A percentile compares a stretch with the other conserved stretches of the same genome.
These are phyloP conservation scores for Brachypteracias leptosomus DNA, from an alignment of 2,113 vertebrate genomes.

Conservation along the genomic window DNA sequence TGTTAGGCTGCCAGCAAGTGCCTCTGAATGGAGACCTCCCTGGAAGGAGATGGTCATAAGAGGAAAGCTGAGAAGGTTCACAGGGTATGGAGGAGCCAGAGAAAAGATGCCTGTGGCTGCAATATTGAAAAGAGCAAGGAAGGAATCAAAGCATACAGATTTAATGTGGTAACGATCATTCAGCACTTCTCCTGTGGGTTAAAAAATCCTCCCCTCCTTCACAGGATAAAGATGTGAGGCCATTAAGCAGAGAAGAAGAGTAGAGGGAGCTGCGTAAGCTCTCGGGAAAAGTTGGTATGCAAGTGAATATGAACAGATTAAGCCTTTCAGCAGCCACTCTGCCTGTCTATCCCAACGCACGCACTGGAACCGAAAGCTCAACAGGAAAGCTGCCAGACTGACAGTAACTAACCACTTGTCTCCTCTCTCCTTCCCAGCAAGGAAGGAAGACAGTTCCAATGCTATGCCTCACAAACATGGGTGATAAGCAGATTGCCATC, in stretches of 20 bases:
- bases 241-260: background rate
- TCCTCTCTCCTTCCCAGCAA: background rate
- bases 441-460: background rate
- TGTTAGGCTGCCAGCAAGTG: rapidly evolving
- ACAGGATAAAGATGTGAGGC: background rate
- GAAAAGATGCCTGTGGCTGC: background rate
- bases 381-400: background rate
- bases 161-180: rapidly evolving
- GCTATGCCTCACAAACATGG: rapidly evolving
- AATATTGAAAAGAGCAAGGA: background rate
- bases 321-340: background rate
- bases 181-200: background rate
- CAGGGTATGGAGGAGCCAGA: too few relatives aligned
- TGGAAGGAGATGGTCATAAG: background rate
- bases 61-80: background rate
- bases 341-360: background rate
- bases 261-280: background rate
- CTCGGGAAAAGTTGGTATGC: background rate
- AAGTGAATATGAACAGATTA: background rate
- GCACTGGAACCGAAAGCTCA: rapidly evolving
- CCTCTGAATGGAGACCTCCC: background rate
- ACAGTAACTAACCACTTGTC: background rate
- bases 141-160: background rate
- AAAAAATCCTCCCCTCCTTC: background rate
- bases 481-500: background rate